Base-by-base conservation (phyloP, 2,113 vertebrate genomes). In the Capreolus pygargus region DNA sequence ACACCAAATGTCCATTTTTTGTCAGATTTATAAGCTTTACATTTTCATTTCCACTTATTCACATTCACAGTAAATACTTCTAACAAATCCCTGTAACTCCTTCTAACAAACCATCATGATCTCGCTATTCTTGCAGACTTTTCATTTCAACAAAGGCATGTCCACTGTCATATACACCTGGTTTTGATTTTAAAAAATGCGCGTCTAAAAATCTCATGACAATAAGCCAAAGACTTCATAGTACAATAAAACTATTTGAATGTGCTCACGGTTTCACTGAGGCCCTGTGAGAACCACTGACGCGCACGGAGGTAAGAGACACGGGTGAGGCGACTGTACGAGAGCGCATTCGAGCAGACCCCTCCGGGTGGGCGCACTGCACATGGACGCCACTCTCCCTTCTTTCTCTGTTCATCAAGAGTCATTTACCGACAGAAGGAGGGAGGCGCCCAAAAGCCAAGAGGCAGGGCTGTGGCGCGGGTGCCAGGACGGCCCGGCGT, bases 381-480 rank as follows among this genome's bases (percentile, higher is more conserved):
- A 36, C 33, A 67, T 36, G 4, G 11, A n/a, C 11, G 25, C 25
- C 19, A 12, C 52, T 55, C 52, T 39, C 21, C 43, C 76, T n/a
- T 64, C 76, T 45, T 90, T 50, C 70, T 86, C 60, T 57, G 9
- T 15, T 76, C 19, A 81, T 13, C 17, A 86, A 47, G 54, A 90
- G 58, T 79, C 3, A 52, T 58, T 89, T 89, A 74, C 33, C 64
- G 33, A 57, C n/a, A 76, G 78, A 39, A 95, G 39, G 76, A 84
- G 67, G 45, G 43, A 91, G 33, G 4, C 8, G 78, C 4, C 19
- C 39, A 19, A 54, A 5, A 93, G 60, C 23, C 47, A 89, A 93
- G 57, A 79, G 15, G 28, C 7, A 12, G 28, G 39, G 54, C 7
- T 70, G n/a, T 39, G 19, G n/a, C 19, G 67, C 23, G 23, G 67